Evolutionary conservation across 2,888 invertebrate species (phyloP).

Genomic region (Neoaliturus tenellus): DNA sequence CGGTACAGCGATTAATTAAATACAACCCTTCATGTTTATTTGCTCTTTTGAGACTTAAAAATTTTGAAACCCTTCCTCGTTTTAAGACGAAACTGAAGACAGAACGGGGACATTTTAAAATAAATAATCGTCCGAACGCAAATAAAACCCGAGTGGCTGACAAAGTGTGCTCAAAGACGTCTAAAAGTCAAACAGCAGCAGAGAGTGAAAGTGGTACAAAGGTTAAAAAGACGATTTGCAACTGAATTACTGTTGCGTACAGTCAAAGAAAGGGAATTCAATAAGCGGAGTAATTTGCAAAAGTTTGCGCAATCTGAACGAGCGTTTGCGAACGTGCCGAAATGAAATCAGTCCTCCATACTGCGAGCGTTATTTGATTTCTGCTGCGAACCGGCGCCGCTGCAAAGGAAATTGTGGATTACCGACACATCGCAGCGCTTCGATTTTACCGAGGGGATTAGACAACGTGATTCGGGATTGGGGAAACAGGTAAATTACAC

Average conservation of each 20-base stretch:
- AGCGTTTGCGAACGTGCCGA: conserved; percentile 30
- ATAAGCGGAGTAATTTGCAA: conserved; percentile 30
- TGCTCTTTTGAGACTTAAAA: no score
- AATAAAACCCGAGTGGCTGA: conserved; percentile 17
- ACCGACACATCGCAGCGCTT: conserved; percentile 23
- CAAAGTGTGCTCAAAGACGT: background rate
- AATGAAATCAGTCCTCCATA: conserved; percentile 43
- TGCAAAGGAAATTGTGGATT: conserved; percentile 39
- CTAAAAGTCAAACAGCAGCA: conserved; percentile 17
- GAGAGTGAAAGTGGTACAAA: conserved; percentile 34
- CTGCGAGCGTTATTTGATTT: conserved; percentile 47
- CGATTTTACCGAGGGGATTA: background rate
- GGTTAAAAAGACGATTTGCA: conserved; percentile 42
- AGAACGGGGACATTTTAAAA: background rate
- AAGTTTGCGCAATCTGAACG: conserved; percentile 36
- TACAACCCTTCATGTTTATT: no score
- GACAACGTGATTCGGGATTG: background rate
- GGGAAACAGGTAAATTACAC: background rate
- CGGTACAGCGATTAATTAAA: no score
- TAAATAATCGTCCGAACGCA: background rate
- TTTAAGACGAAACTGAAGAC: background rate
- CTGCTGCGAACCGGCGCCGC: background rate
- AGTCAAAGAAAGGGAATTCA: conserved; percentile 50
- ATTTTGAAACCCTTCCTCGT: no score
- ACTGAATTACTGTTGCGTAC: conserved; percentile 47